Evolutionary conservation across 2,113 vertebrate genomes (phyloP).

Genomic region (Synodontis membranacea): DNA sequence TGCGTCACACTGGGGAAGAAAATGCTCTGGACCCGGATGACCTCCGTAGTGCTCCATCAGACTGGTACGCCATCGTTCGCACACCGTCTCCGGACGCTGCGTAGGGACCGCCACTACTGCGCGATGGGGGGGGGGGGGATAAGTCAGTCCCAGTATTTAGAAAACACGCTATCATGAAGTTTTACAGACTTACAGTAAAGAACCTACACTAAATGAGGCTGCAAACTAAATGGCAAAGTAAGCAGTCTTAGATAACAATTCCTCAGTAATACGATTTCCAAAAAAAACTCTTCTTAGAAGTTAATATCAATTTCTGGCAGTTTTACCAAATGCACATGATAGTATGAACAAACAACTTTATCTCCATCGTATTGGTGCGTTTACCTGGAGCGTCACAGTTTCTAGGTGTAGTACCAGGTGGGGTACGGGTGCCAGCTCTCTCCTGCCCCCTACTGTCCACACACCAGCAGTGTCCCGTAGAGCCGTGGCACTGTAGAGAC

Average conservation of each 20-base stretch:
- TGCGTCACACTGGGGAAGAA: constrained; percentile 84
- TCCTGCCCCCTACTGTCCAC: constrained; percentile 69
- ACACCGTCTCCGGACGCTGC: constrained; percentile 77
- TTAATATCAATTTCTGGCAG: background rate
- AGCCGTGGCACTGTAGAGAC: constrained; percentile 74
- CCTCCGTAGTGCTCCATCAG: constrained; percentile 85
- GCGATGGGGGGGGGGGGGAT: constrained; percentile 6
- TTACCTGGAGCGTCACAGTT: constrained; percentile 57
- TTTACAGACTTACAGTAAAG: background rate
- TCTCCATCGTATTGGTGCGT: background rate
- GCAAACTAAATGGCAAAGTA: background rate
- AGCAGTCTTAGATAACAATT: background rate
- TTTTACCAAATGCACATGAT: background rate
- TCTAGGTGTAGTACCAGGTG: constrained; percentile 53
- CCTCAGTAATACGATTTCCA: background rate
- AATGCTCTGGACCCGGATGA: constrained; percentile 78
- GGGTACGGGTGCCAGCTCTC: constrained; percentile 66
- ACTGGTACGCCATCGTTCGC: constrained; percentile 88
- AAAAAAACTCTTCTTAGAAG: background rate
- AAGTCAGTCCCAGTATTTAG: background rate
- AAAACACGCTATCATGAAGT: background rate
- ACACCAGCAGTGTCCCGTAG: constrained; percentile 76
- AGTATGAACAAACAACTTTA: background rate
- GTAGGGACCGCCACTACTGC: constrained; percentile 65
- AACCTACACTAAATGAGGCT: background rate